phyloP scores from a whole-genome alignment of 2,888 invertebrate species.

The Tipula lateralis region DNA sequence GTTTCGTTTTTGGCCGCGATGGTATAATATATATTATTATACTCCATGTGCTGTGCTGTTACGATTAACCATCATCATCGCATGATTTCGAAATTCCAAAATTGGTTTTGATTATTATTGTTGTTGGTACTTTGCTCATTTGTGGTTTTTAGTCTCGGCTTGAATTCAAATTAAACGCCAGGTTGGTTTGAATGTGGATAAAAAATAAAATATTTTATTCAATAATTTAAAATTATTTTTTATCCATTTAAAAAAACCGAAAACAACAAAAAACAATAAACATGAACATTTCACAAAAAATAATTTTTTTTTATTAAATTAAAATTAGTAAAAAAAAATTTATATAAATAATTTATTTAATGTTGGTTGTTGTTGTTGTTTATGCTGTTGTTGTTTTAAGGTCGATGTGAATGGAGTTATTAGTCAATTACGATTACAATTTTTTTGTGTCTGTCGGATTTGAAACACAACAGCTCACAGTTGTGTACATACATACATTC shows the following conservation, averaged over 20 bases:
- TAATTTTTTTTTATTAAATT: background rate
- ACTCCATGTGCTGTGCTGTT: too few relatives aligned
- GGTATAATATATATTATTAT: too few relatives aligned
- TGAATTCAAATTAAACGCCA: constrained; percentile 28
- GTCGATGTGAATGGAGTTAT: constrained; percentile 1
- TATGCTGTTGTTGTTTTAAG: too few relatives aligned
- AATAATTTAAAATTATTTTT: background rate
- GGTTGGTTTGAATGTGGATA: background rate
- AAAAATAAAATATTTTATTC: background rate
- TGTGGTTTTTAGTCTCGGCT: constrained; percentile 20
- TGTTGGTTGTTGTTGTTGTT: background rate
- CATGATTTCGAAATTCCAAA: background rate
- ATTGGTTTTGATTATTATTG: background rate
- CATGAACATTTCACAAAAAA: background rate
- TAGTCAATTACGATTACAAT: constrained; percentile 11
- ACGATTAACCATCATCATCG: background rate
- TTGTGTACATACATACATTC: too few relatives aligned
- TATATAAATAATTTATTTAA: background rate
- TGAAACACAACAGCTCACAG: background rate
- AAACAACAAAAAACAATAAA: too few relatives aligned
- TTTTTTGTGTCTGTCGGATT: background rate
- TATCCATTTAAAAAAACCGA: too few relatives aligned
- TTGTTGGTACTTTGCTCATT: background rate
- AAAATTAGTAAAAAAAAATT: background rate
- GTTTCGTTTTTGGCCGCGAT: too few relatives aligned